Evolutionary conservation across 2,113 vertebrate genomes (phyloP), one percentile per base, ranked within the genome.

Genomic region (Rhagologus leucostigma): DNA sequence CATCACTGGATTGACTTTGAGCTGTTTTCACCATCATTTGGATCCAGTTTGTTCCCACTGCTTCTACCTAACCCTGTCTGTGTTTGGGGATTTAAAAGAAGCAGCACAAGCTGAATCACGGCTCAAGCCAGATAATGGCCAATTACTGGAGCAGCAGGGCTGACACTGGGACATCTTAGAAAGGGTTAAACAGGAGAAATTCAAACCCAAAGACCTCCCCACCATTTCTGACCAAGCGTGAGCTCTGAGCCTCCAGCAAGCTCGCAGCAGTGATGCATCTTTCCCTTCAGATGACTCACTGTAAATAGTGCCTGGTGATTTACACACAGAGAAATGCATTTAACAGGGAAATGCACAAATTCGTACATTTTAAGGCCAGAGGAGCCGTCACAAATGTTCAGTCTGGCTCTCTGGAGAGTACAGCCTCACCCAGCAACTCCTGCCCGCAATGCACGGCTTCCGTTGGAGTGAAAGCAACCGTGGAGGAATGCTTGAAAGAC

Each of bases 251-350:
- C 27, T 7, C 73, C 77, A 55, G 60, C 33, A 55, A 87, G 8
- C 65, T 93, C 12, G 0, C n/a, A 95, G 88, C 53, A 41, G 55
- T 87, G 92, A 94, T 78, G 73, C 84, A 62, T 94, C 80, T 68
- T 95, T 86, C 83, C 90, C 46, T 84, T 47, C 73, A 87, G 80
- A 93, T 92, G 86, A 96, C 69, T 96, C 92, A 96, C 65, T 89
- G 73, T 32, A 75, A 90, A 49, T 22, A 91, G 42, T 10, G 49
- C 46, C 83, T 44, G 69, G 77, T 95, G 90, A 96, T 84, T 89
- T 90, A 86, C 5, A 0, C 86, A 89, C 27, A 89, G 32, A 78
- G 80, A 92, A 92, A 94, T 87, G 86, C n/a, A 69, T 78, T 78
- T 75, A 55, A 33, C 57, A 92, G 0, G 7, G 86, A 95, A 95